A percentile compares a stretch with the other conserved stretches of the same genome.
Evolutionary conservation across 2,888 invertebrate species (phyloP).

Genomic region (Unio delphinus): DNA sequence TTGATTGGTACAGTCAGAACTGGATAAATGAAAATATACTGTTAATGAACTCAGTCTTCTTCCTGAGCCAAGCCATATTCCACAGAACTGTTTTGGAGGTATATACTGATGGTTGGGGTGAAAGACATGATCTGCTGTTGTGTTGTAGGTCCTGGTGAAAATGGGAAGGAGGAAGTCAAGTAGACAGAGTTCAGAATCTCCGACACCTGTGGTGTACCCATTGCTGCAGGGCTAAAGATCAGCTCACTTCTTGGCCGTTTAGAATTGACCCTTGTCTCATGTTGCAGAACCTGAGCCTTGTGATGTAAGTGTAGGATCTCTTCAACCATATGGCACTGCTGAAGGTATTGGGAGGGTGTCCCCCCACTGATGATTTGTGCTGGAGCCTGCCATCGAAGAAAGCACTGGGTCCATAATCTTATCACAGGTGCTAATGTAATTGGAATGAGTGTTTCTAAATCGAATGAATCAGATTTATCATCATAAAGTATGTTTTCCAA

Average conservation of each 20-base stretch:
- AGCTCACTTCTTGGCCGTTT: conserved; percentile 54
- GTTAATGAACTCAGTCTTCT: conserved; percentile 27
- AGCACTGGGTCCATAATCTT: conserved; percentile 90
- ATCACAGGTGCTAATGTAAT: conserved; percentile 35
- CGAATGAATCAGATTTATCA: conserved; percentile 19
- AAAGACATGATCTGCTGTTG: conserved; percentile 40
- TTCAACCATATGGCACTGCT: conserved; percentile 69
- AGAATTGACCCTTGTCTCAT: conserved; percentile 16
- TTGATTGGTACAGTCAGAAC: too few species aligned
- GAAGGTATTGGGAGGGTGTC: conserved; percentile 68
- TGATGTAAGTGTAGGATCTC: conserved; percentile 69
- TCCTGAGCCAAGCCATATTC: conserved; percentile 47
- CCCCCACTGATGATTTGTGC: conserved; percentile 85
- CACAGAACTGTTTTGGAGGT: conserved; percentile 53
- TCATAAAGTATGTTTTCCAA: conserved; percentile 23
- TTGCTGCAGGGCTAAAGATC: conserved; percentile 49
- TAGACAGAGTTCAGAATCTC: conserved; percentile 46
- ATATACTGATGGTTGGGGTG: conserved; percentile 48
- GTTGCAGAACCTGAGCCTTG: conserved; percentile 39
- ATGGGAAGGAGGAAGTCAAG: conserved; percentile 63
- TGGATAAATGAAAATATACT: too few species aligned
- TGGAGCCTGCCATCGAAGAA: conserved; percentile 89
- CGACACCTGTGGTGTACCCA: conserved; percentile 33
- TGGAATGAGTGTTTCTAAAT: conserved; percentile 35
- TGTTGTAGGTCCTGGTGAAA: conserved; percentile 44